Evolutionary conservation across 53 echinoderm and acorn worm species (phyloP).

Genomic region (Paracentrotus lividus): DNA sequence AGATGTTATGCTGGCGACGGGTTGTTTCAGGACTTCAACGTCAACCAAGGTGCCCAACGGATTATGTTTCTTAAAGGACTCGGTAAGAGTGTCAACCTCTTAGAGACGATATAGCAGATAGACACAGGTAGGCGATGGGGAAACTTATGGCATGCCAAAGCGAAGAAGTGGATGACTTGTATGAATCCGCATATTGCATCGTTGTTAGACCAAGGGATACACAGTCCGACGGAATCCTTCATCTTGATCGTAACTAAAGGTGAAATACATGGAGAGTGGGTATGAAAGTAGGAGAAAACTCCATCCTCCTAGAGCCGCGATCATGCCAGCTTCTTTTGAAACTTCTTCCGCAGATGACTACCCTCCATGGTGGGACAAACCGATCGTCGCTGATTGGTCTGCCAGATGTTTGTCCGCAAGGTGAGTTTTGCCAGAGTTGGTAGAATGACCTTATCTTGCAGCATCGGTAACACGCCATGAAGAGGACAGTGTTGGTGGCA

Average conservation of each 20-base stretch:
- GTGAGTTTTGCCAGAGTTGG: conserved; percentile 2
- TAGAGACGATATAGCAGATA: conserved; percentile 49
- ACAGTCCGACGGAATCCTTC: background rate
- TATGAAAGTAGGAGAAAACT: background rate
- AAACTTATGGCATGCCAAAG: conserved; percentile 41
- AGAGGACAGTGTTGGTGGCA: conserved; percentile 40
- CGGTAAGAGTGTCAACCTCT: conserved; percentile 37
- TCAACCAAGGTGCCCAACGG: background rate
- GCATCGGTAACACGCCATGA: conserved; percentile 32
- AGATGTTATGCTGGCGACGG: conserved; percentile 55
- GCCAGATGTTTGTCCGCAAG: background rate
- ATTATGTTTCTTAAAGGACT: conserved; percentile 9
- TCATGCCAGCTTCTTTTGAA: background rate
- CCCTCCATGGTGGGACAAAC: too few relatives aligned
- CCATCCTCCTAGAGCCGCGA: conserved; percentile 36
- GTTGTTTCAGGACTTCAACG: background rate
- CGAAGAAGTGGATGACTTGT: conserved; percentile 10
- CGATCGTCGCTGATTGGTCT: background rate
- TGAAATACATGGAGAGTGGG: conserved; percentile 45
- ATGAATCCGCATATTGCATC: conserved; percentile 14
- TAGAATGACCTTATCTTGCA: background rate
- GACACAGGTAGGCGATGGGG: conserved; percentile 43
- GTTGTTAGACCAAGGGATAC: conserved; percentile 38
- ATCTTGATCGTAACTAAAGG: background rate
- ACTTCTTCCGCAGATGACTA: conserved; percentile 46